phyloP scores from a whole-genome alignment of 2,797 vertebrate genomes.

The Tragelaphus eurycerus region DNA sequence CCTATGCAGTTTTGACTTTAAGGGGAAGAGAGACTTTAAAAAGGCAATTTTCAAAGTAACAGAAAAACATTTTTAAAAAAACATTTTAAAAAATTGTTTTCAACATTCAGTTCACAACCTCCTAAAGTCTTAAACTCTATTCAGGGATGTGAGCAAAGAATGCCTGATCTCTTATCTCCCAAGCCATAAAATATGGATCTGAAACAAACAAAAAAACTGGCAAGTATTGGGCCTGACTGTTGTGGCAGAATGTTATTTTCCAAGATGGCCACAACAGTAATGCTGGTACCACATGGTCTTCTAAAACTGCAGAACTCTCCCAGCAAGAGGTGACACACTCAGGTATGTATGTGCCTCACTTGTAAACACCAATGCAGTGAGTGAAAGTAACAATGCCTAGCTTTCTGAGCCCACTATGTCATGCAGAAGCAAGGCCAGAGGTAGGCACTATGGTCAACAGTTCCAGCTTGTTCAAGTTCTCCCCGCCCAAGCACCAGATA shows the following conservation, averaged over 20 bases:
- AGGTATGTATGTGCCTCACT: not conserved
- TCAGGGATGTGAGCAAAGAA: not conserved
- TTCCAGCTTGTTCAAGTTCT: not conserved
- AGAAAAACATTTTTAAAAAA: not conserved
- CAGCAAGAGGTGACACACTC: not conserved
- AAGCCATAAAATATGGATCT: not conserved
- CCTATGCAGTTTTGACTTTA: not conserved
- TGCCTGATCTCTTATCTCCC: not conserved
- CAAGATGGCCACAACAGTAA: not conserved
- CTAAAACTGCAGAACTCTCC: not conserved
- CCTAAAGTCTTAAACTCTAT: not conserved
- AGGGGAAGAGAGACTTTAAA: not conserved
- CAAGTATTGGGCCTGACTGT: not conserved
- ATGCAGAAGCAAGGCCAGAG: not conserved
- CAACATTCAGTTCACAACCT: not conserved
- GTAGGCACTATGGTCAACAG: not conserved
- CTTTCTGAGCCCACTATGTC: not conserved
- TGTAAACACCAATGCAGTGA: not conserved
- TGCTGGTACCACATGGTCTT: not conserved
- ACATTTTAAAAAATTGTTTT: not conserved
- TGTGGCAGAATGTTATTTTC: not conserved
- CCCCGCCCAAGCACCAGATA: not conserved
- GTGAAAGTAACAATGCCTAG: not conserved
- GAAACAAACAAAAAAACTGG: not conserved
- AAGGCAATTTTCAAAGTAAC: not conserved